Percentiles rank a stretch among this genome's conserved stretches.
phyloP scores from a whole-genome alignment of 2,888 invertebrate species.

The Diarsia dahlii region DNA sequence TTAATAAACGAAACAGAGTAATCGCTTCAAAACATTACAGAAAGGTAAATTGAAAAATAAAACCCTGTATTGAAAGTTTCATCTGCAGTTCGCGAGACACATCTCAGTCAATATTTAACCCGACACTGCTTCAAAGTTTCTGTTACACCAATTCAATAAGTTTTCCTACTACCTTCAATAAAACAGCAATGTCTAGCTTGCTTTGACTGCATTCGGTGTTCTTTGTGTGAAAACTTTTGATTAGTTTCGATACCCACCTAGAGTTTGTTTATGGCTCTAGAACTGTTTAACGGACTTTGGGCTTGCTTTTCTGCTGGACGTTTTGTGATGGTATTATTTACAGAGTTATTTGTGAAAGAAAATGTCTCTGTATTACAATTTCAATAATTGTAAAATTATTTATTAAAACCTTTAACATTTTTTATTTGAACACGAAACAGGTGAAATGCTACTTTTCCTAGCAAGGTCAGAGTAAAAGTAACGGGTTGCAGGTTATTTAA shows the following conservation, averaged over 20 bases:
- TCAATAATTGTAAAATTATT: no score
- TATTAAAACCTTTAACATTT: no score
- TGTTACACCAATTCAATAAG: constrained; percentile 79
- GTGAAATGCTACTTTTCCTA: not conserved
- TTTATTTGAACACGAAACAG: no score
- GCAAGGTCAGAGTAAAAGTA: not conserved
- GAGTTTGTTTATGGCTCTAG: constrained; percentile 61
- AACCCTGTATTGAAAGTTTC: constrained; percentile 56
- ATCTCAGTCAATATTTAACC: constrained; percentile 75
- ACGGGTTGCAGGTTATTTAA: not conserved
- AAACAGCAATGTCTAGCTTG: constrained; percentile 79
- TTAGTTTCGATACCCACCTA: constrained; percentile 79
- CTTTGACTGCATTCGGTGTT: constrained; percentile 79
- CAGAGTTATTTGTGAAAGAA: not conserved
- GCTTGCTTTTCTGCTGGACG: constrained; percentile 12
- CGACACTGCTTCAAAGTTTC: constrained; percentile 75
- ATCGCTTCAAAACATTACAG: constrained; percentile 33
- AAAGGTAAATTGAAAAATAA: constrained; percentile 55
- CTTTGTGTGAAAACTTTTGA: constrained; percentile 83
- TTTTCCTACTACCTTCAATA: constrained; percentile 79
- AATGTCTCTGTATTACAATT: not conserved
- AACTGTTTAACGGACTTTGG: constrained; percentile 12
- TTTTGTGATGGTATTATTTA: not conserved
- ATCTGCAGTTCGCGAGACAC: constrained; percentile 62
- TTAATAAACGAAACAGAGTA: constrained; percentile 14